Evolutionary conservation across 2,888 invertebrate genomes (phyloP).

Genomic region (Anorthoa munda): DNA sequence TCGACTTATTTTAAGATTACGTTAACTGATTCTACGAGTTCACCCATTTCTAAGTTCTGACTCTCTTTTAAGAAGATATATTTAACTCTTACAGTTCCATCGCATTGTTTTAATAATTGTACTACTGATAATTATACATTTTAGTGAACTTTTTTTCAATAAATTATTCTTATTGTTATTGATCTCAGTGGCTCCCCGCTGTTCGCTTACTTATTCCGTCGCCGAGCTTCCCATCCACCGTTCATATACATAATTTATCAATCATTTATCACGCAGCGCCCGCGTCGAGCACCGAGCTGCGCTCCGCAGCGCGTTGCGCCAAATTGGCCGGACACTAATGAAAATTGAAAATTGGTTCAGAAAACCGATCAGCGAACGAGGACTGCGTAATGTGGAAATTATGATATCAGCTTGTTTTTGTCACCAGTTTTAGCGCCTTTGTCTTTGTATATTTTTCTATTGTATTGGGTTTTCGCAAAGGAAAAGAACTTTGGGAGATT

Average conservation of each 20-base stretch:
- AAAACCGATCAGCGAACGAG: slow-evolving; percentile 33
- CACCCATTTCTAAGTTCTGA: background rate
- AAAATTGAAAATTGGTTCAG: slow-evolving; percentile 63
- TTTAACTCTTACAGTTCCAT: background rate
- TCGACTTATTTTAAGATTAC: background rate
- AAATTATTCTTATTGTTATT: too few relatives aligned
- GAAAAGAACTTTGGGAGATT: background rate
- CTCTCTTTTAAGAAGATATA: background rate
- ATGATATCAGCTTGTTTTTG: background rate
- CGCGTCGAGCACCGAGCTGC: slow-evolving; percentile 36
- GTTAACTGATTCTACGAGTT: background rate
- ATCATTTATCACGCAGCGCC: slow-evolving; percentile 74
- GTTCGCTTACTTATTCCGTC: slow-evolving; percentile 10
- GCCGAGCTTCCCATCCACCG: slow-evolving; percentile 36
- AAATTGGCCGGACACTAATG: slow-evolving; percentile 49
- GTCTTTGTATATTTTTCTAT: background rate
- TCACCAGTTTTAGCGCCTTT: background rate
- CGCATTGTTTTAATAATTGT: too few relatives aligned
- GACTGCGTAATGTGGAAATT: slow-evolving; percentile 30
- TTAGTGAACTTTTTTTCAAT: too few relatives aligned
- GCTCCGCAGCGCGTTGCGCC: slow-evolving; percentile 35
- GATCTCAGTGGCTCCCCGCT: background rate
- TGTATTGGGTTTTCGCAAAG: background rate
- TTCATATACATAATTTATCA: slow-evolving; percentile 81
- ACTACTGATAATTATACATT: too few relatives aligned